Conservation (phyloP, 2,113 vertebrate species). For the Microtus ochrogaster region DNA sequence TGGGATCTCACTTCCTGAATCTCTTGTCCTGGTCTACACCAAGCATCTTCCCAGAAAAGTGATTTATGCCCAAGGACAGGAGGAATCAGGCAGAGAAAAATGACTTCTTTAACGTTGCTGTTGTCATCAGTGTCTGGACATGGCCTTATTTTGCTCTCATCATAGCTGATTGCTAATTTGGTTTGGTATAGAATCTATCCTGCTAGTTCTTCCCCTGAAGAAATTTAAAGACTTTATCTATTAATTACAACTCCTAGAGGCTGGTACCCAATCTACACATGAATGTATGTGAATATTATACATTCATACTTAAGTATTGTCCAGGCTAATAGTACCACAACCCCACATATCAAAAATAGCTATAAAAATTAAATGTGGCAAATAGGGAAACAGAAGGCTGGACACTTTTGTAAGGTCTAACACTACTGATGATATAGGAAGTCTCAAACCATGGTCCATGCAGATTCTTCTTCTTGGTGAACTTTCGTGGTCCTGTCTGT, state of each 20-base stretch:
- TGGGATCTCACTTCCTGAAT: not conserved
- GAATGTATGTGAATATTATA: not conserved
- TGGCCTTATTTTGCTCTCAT: not conserved
- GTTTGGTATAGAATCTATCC: not conserved
- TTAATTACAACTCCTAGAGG: not conserved
- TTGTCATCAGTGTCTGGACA: not conserved
- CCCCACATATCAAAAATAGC: not conserved
- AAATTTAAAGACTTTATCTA: not conserved
- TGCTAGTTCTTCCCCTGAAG: not conserved
- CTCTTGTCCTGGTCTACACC: not conserved
- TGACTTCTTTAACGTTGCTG: not conserved
- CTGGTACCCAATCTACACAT: not conserved
- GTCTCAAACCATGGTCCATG: not conserved
- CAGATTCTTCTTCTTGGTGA: not conserved
- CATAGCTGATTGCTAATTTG: not conserved
- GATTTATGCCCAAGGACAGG: not conserved
- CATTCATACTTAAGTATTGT: constrained; percentile 13
- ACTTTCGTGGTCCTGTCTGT: not conserved
- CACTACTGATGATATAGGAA: not conserved
- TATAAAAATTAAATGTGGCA: constrained; percentile 37
- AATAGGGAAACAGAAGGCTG: constrained; percentile 8
- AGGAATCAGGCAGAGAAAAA: too few relatives aligned
- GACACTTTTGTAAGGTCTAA: constrained; percentile 9
- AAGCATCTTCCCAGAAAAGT: not conserved
- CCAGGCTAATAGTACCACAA: not conserved